A percentile compares a stretch with the other conserved stretches of the same genome.
Evolutionary conservation across 2,888 invertebrate species (phyloP).

Genomic region (Orthosia cruda): DNA sequence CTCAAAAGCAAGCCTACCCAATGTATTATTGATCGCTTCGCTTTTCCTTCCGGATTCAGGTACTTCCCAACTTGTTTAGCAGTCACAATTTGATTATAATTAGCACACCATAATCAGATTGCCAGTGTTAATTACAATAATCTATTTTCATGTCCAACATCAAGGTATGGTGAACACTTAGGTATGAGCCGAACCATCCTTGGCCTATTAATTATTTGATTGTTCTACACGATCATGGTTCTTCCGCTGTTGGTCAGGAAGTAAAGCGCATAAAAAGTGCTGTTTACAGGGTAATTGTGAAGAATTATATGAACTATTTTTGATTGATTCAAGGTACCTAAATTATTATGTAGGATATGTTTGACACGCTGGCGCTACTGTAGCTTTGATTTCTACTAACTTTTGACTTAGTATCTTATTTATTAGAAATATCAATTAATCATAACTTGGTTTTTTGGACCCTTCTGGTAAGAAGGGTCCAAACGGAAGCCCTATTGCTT

Average conservation of each 20-base stretch:
- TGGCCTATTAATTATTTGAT: constrained; percentile 69
- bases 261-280: constrained; percentile 40
- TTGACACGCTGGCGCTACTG: constrained; percentile 26
- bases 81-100: constrained; percentile 33
- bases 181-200: constrained; percentile 66
- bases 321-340: constrained; percentile 36
- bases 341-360: not conserved
- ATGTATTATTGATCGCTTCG: no score
- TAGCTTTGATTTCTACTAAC: no score
- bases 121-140: constrained; percentile 40
- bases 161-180: constrained; percentile 48
- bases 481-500: no score
- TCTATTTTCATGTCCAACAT: constrained; percentile 41
- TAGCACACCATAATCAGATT: constrained; percentile 30
- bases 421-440: no score
- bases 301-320: constrained; percentile 33
- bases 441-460: no score
- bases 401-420: no score
- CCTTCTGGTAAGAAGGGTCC: no score
- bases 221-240: constrained; percentile 62
- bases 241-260: constrained; percentile 68
- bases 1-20: no score
- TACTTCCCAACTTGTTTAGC: not conserved
- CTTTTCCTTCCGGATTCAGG: not conserved
- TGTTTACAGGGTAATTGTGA: constrained; percentile 41